A percentile compares a stretch with the other conserved stretches of the same genome.
Evolutionary conservation across 1,140 invertebrate species (phyloP).

Genomic region (Spodoptera litura): DNA sequence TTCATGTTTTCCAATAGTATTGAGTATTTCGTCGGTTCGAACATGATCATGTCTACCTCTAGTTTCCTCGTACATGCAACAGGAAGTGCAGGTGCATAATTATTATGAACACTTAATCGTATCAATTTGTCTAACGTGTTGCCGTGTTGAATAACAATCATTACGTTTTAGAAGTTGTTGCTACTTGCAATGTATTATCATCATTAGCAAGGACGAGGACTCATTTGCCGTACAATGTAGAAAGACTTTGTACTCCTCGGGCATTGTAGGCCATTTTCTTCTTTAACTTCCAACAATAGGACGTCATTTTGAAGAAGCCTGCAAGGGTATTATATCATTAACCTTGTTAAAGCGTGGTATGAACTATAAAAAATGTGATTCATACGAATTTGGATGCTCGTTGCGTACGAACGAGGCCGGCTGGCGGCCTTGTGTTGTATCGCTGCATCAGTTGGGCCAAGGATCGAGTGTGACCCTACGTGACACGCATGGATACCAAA

Average conservation of each 20-base stretch:
- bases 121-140: slow-evolving; percentile 20
- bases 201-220: background rate
- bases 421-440: slow-evolving; percentile 59
- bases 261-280: background rate
- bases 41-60: background rate
- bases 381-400: slow-evolving; percentile 66
- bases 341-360: slow-evolving; percentile 53
- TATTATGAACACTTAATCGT: slow-evolving; percentile 23
- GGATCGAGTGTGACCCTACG: slow-evolving; percentile 58
- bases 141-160: slow-evolving; percentile 18
- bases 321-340: slow-evolving; percentile 54
- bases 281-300: slow-evolving; percentile 21
- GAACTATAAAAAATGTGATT: slow-evolving; percentile 60
- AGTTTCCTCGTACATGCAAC: background rate
- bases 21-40: background rate
- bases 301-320: slow-evolving; percentile 37
- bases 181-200: background rate
- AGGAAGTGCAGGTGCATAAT: slow-evolving; percentile 28
- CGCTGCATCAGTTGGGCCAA: slow-evolving; percentile 68
- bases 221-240: background rate
- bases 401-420: slow-evolving; percentile 61
- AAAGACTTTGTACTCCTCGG: background rate
- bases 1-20: background rate
- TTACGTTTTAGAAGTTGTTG: slow-evolving; percentile 17
- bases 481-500: slow-evolving; percentile 50